Conservation (phyloP, 2,888 invertebrate species). For the Hydroisotoma schaefferi region DNA sequence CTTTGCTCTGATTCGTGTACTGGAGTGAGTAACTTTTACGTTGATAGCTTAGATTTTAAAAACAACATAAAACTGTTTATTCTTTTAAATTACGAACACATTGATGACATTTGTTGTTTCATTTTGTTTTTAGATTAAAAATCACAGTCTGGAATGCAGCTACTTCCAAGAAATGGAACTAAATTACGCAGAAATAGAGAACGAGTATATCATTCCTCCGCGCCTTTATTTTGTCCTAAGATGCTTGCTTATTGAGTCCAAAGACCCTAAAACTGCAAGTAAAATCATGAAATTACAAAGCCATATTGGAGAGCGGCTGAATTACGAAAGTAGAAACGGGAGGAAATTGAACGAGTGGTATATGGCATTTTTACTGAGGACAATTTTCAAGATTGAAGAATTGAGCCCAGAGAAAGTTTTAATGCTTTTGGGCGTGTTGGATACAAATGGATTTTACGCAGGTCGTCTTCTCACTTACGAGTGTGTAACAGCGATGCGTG, state of each 20-base stretch:
- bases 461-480: not conserved
- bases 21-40: not conserved
- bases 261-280: not conserved
- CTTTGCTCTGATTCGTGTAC: not conserved
- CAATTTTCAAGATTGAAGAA: not conserved
- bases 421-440: not conserved
- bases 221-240: not conserved
- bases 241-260: not conserved
- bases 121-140: not conserved
- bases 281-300: not conserved
- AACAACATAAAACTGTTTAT: no score
- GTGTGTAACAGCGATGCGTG: not conserved
- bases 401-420: not conserved
- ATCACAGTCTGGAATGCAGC: not conserved
- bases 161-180: not conserved
- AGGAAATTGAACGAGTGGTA: not conserved
- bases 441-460: conserved; percentile 1
- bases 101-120: not conserved
- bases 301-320: not conserved
- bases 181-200: not conserved
- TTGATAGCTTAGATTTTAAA: no score
- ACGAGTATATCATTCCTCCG: not conserved
- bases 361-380: not conserved
- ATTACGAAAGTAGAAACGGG: not conserved
- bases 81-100: not conserved